These are phyloP conservation scores for Tachina grossa DNA, from an alignment of 2,888 invertebrate genomes.

Conservation along the genomic window DNA sequence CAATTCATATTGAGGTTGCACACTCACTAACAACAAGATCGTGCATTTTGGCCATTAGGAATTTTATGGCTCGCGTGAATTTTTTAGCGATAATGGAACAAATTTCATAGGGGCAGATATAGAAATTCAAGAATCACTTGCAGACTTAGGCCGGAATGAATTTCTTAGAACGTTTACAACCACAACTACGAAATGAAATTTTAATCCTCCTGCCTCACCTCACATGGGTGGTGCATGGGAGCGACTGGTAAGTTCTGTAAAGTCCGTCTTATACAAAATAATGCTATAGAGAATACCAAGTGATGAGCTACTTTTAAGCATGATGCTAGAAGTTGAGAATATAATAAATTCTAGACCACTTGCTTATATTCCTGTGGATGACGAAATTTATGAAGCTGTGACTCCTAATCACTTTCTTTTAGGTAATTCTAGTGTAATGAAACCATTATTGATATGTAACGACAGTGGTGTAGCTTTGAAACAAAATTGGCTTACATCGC, in stretches of 20 bases:
- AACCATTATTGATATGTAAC: too few relatives aligned
- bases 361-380: slow-evolving; percentile 17
- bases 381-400: too few relatives aligned
- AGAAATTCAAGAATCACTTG: background rate
- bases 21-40: too few relatives aligned
- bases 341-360: slow-evolving; percentile 26
- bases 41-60: too few relatives aligned
- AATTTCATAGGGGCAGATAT: slow-evolving; percentile 28
- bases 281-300: background rate
- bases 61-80: too few relatives aligned
- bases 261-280: slow-evolving; percentile 3
- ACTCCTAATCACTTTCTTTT: too few relatives aligned
- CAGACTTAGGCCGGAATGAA: background rate
- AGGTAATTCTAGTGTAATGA: too few relatives aligned
- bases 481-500: background rate
- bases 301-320: background rate
- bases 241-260: slow-evolving; percentile 2
- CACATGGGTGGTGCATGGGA: too few relatives aligned
- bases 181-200: slow-evolving; percentile 7
- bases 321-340: slow-evolving; percentile 10
- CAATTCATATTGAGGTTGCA: too few relatives aligned
- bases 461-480: background rate
- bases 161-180: background rate
- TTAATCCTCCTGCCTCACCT: slow-evolving; percentile 16
- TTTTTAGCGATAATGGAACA: slow-evolving; percentile 48